Base-by-base conservation (phyloP, 2,888 invertebrate species). In the Hypolimnas misippus region DNA sequence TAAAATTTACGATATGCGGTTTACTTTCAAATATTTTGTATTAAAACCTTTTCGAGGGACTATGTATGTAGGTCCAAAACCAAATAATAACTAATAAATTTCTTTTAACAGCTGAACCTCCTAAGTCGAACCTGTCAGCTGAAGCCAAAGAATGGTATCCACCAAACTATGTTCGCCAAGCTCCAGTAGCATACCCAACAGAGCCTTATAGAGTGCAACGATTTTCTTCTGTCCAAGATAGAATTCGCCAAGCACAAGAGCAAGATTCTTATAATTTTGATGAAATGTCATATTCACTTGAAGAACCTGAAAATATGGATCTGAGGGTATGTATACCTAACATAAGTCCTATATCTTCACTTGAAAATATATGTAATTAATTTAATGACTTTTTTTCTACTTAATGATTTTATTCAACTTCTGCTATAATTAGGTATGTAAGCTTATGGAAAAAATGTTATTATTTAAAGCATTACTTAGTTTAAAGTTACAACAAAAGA, bases 71-170 rank as follows among this genome's bases (percentile, higher is more conserved):
- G 40, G 5, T 1, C 6, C 7, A 17, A 0, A 14, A 17, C 10
- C 40, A 16, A 7, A n/a, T 38, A 53, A 25, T 2, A 14, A 14
- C 2, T 8, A 21, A 38, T 8, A 33, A 33, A 17, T 19, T 19
- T 38, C 35, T 59, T 33, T 44, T 54, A 19, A 25, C 55, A 88
- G 87, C 76, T 65, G 89, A 89, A 69, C 77, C 82, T 69, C 78
- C 87, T 17, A 90, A 87, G 72, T 92, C 92, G 16, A 92, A 81
- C 19, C 73, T 94, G 66, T 93, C 93, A 50, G 93, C 91, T 14
- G 93, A 93, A 59, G 94, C 94, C 25, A 92, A 93, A 71, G 94
- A 94, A 83, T 94, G 93, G 93, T 93, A 91, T 73, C 94, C 94
- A 56, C 87, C 92, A 17, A 93, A 92, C 73, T 92, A 93, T 77